Evolutionary conservation across 2,888 invertebrate species (phyloP).

Genomic region (Ormyrus thymus): DNA sequence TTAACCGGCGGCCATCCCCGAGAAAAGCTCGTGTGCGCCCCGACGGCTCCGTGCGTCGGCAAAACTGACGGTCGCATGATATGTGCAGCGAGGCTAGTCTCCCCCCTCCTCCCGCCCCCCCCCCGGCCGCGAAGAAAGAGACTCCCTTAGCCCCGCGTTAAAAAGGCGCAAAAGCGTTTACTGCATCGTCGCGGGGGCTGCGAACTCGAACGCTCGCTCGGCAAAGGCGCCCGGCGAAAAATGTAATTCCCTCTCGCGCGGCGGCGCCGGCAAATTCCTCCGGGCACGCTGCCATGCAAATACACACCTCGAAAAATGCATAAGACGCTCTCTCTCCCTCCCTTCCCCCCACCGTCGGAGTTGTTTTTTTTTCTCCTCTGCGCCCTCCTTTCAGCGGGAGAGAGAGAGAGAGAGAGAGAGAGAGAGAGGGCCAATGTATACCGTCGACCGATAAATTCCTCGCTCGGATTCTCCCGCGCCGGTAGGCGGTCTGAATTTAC

Average conservation of each 20-base stretch:
- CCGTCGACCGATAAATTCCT: slow-evolving; percentile 61
- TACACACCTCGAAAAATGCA: slow-evolving; percentile 50
- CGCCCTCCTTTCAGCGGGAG: neutral
- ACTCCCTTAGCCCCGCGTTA: slow-evolving; percentile 4
- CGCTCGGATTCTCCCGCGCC: slow-evolving; percentile 37
- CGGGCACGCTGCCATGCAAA: slow-evolving; percentile 53
- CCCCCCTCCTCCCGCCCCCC: no score
- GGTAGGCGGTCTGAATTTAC: slow-evolving; percentile 36
- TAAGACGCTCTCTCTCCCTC: slow-evolving; percentile 29
- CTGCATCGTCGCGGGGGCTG: neutral
- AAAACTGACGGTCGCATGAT: neutral
- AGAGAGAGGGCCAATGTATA: slow-evolving; percentile 14
- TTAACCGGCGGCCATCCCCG: no score
- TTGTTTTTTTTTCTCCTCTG: slow-evolving; percentile 22
- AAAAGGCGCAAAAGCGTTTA: slow-evolving; percentile 39
- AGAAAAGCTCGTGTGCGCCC: no score
- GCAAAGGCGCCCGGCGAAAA: slow-evolving; percentile 44
- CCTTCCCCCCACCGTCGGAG: neutral
- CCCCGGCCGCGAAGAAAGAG: no score
- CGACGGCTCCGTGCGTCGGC: neutral
- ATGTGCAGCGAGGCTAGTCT: neutral
- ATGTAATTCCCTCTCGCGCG: slow-evolving; percentile 29
- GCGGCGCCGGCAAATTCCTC: slow-evolving; percentile 41
- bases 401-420: slow-evolving; percentile 21
- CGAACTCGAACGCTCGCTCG: neutral